These are phyloP conservation scores for Glyphotaelius pellucidus DNA, from an alignment of 2,888 invertebrate genomes.

Conservation along the genomic window DNA sequence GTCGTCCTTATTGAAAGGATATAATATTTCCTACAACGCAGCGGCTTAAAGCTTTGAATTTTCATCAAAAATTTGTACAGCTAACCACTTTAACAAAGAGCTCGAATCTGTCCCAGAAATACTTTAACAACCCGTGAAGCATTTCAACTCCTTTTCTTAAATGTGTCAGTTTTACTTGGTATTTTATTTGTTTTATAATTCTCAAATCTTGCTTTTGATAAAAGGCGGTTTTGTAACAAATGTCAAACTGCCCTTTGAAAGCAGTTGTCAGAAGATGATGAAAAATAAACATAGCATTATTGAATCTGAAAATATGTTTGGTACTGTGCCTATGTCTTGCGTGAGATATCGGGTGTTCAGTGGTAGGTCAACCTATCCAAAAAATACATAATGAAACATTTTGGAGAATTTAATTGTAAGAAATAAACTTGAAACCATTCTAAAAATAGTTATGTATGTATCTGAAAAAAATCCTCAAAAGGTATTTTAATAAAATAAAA, in stretches of 20 bases:
- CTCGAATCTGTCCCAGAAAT: neutral
- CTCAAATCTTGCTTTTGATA: neutral
- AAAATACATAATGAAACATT: too few species aligned
- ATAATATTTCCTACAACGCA: neutral
- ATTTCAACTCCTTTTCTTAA: neutral
- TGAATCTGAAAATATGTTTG: slow-evolving; percentile 61
- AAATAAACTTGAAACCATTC: too few species aligned
- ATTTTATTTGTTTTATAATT: neutral
- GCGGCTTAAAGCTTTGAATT: slow-evolving; percentile 33
- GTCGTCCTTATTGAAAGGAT: slow-evolving; percentile 14
- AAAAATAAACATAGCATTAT: slow-evolving; percentile 65
- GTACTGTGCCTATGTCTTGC: neutral
- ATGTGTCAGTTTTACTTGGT: neutral
- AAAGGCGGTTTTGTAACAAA: slow-evolving; percentile 39
- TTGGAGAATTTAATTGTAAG: too few species aligned
- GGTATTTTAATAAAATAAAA: too few species aligned
- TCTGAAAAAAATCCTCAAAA: too few species aligned
- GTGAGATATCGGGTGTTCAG: neutral
- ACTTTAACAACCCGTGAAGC: neutral
- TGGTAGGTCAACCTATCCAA: neutral
- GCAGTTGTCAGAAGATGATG: slow-evolving; percentile 55
- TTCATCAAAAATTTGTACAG: neutral
- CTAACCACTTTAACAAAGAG: neutral
- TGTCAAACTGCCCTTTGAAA: slow-evolving; percentile 55
- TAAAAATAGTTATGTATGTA: too few species aligned